These are phyloP conservation scores for Phalacrocorax aristotelis DNA, from an alignment of 2,113 vertebrate genomes.

Conservation along the genomic window DNA sequence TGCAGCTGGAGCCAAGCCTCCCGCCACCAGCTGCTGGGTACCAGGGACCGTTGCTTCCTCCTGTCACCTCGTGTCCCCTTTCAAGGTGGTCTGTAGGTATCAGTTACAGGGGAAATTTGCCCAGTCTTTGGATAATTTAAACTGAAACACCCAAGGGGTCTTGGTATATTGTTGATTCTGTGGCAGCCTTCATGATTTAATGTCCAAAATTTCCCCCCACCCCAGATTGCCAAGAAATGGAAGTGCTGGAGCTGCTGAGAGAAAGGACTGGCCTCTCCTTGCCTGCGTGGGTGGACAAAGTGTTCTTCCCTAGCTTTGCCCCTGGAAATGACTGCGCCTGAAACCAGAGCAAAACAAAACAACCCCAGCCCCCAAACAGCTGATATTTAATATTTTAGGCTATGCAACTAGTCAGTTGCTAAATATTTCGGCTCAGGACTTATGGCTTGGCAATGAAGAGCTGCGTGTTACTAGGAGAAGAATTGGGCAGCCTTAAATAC, in stretches of 20 bases:
- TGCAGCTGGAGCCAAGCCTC: neutral
- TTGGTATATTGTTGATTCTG: neutral
- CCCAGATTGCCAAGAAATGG: neutral
- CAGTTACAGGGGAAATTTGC: neutral
- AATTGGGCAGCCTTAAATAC: neutral
- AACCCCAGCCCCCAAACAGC: neutral
- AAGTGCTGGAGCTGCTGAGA: neutral
- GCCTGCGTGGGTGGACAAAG: neutral
- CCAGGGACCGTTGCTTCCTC: neutral
- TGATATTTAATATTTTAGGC: neutral
- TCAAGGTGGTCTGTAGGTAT: neutral
- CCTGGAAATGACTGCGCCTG: neutral
- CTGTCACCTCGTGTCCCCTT: neutral
- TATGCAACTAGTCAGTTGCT: neutral
- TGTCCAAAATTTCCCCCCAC: neutral
- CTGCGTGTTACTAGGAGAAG: neutral
- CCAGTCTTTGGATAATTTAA: neutral
- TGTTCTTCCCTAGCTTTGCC: neutral
- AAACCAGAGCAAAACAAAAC: neutral
- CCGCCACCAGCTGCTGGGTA: fast-evolving
- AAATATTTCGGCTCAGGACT: neutral
- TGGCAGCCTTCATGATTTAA: neutral
- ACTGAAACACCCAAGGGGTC: neutral
- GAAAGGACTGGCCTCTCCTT: neutral
- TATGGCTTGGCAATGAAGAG: neutral